phyloP scores from a whole-genome alignment of 2,113 vertebrate species.

The Copsychus sechellarum region DNA sequence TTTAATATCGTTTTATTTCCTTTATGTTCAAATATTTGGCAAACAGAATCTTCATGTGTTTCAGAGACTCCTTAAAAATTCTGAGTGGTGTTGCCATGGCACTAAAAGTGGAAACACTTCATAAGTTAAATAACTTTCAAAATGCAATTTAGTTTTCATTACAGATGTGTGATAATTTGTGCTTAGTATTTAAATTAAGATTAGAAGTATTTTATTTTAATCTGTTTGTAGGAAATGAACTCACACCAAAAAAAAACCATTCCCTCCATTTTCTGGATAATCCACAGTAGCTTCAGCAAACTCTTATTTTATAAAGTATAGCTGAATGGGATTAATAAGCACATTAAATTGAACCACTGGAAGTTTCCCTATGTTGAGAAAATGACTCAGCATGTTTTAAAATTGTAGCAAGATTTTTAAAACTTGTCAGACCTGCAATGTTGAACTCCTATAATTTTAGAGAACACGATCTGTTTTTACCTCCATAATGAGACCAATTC shows the following conservation, averaged over 20 bases:
- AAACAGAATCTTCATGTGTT: not conserved
- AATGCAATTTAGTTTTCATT: not conserved
- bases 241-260: not conserved
- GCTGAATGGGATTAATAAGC: not conserved
- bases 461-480: not conserved
- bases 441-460: not conserved
- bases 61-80: not conserved
- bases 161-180: not conserved
- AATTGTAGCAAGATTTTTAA: not conserved
- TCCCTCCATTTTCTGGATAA: not conserved
- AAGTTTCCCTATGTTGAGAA: not conserved
- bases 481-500: not conserved
- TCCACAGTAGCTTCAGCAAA: not conserved
- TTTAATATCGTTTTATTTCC: not conserved
- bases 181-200: not conserved
- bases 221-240: not conserved
- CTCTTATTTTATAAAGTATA: not conserved
- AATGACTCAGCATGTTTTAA: not conserved
- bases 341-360: not conserved
- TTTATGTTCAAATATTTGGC: not conserved
- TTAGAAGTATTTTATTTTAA: not conserved
- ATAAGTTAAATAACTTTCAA: not conserved
- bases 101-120: not conserved
- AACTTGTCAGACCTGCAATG: not conserved
- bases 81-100: not conserved